Base-by-base conservation (phyloP, 2,888 invertebrate species). In the Tethea ocularis region DNA sequence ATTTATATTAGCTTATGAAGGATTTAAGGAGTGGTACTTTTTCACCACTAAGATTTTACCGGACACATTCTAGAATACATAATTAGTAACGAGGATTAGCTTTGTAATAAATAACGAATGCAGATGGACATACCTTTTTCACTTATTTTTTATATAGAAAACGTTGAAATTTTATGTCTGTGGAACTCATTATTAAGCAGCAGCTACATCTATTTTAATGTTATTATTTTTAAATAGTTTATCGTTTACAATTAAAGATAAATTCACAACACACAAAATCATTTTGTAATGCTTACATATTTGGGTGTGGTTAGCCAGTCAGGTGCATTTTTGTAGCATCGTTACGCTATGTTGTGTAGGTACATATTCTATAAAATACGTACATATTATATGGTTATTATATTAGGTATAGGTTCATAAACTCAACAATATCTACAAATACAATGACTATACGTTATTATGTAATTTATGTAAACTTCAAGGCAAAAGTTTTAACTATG, bases 401-500 rank as follows among this genome's bases (percentile, higher is more conserved):
- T 26, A 52, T 13, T 33, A 17, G 29, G 29, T 29, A 17, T 53
- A 53, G 11, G 33, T 0, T n/a, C 33, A 54, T 36, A 33, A 33
- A 36, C 22, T 22, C 11, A 54, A 33, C 54, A 54, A 54, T 36
- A 33, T 5, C 26, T 26, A 5, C 29, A 33, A 33, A 3, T 4
- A 20, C 20, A 29, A 33, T 15, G 20, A 33, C 38, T 38, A 1
- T n/a, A 46, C 10, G 20, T 46, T 46, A 33, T 54, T 54, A 36
- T 54, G 20, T 33, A 29, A 33, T 33, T 6, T 26, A 52, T 52
- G 29, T 17, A 29, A 20, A 53, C 17, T 33, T 33, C 53, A 54
- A 54, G 33, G 53, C 20, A 54, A 52, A 33, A 29, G 11, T 17
- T 53, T 29, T 53, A 29, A 53, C 53, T 11, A 29, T 33, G 20